Evolutionary conservation across 2,113 vertebrate species (phyloP).

Genomic region (Probosciger aterrimus): DNA sequence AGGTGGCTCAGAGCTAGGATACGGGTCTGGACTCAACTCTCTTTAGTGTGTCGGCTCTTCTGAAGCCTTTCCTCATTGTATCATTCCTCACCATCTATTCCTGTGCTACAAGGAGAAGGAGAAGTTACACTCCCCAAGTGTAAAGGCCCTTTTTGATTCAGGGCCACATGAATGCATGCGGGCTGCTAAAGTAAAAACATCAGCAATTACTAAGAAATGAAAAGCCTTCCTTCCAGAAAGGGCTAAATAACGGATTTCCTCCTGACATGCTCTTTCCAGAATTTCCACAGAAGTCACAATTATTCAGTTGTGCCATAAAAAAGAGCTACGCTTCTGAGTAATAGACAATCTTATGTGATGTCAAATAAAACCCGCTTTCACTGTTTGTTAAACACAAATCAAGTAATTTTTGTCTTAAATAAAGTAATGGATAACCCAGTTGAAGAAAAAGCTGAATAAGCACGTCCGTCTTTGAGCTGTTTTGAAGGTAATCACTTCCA

Average conservation of each 20-base stretch:
- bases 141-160: neutral
- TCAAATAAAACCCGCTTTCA: neutral
- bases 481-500: conserved; percentile 15
- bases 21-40: neutral
- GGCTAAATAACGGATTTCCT: conserved; percentile 1
- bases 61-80: neutral
- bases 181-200: neutral
- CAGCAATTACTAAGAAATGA: neutral
- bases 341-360: neutral
- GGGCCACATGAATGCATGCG: neutral
- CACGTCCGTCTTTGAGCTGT: neutral
- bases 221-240: neutral
- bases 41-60: neutral
- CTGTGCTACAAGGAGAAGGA: neutral
- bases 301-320: neutral
- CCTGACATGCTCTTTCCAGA: neutral
- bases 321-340: neutral
- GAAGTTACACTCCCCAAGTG: neutral
- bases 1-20: neutral
- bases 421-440: neutral
- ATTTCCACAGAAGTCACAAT: neutral
- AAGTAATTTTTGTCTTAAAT: neutral
- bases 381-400: neutral
- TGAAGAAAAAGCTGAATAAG: neutral
- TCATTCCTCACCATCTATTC: neutral